Evolutionary conservation across 2,888 invertebrate genomes (phyloP), one percentile per base, ranked within the genome.

Genomic region (Sinopyrophorus schimmeli): DNA sequence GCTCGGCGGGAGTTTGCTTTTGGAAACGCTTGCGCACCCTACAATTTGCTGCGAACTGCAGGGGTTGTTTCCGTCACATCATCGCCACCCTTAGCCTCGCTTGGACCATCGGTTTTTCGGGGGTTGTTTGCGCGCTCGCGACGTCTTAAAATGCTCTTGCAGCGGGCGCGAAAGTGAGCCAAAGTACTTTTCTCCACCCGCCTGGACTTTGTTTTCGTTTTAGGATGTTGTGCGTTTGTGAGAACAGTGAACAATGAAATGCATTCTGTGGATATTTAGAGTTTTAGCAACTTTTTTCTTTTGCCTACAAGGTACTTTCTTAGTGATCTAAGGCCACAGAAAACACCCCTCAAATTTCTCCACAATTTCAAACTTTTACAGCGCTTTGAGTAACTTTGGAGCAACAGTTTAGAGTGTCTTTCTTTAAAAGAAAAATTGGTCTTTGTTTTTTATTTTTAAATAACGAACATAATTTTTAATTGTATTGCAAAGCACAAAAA

Each of bases 31-130:
- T 50, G 50, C 50, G 50, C 50, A 44, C 50, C 50, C 50, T 39
- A 27, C 50, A 50, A 50, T 50, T 50, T 50, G 39, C 43, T 44
- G 28, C 30, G 40, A 50, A 44, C 50, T 44, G 50, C 44, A 50
- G 50, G 50, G 50, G 50, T 50, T 50, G 50, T 50, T n/a, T 50
- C 50, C 39, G 44, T 50, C 44, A 50, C 40, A 44, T 50, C 50
- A 39, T 44, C 50, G 43, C 43, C 38, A 50, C 43, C 50, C 39
- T 50, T 38, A 32, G 31, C 31, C 40, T 40, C 34, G 39, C 43
- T 31, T 44, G 30, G 39, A 44, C 50, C 39, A 39, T 26, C 16
- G 20, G 31, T 9, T 11, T 20, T 16, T 11, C 49, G 41, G 42
- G 35, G 26, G 30, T 44, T 44, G 38, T 50, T 44, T 50, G 23